Percentiles rank a stretch among this genome's conserved stretches.
These are phyloP conservation scores for Dipodomys merriami DNA, from an alignment of 2,113 vertebrate species.

Conservation along the genomic window DNA sequence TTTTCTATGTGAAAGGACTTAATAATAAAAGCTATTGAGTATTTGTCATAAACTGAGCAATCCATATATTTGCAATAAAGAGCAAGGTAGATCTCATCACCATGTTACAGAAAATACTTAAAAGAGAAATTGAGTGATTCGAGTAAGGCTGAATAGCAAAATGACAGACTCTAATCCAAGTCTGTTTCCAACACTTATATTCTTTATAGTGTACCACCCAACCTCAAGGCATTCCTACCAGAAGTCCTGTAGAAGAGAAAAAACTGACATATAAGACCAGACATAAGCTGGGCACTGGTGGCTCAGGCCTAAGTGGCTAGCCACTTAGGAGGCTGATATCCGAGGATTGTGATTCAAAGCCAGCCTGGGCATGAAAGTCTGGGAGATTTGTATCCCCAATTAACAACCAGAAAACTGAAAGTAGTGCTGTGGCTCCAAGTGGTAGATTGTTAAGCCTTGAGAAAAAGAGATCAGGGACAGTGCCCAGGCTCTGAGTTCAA, in stretches of 20 bases:
- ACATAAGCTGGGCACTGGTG: too few species aligned
- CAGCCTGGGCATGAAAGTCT: too few species aligned
- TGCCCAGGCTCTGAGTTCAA: too few species aligned
- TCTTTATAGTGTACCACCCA: not conserved
- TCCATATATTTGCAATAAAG: not conserved
- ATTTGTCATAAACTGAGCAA: slow-evolving; percentile 17
- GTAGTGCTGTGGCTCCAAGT: too few species aligned
- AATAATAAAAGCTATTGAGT: slow-evolving; percentile 22
- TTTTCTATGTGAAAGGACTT: slow-evolving; percentile 27
- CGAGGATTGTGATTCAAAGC: too few species aligned
- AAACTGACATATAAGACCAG: not conserved
- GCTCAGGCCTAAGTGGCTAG: too few species aligned
- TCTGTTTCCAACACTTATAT: not conserved
- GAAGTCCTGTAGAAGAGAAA: not conserved
- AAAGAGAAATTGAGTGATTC: not conserved
- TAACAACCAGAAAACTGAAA: too few species aligned
- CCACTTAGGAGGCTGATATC: too few species aligned
- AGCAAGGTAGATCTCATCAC: not conserved
- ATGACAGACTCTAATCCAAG: not conserved
- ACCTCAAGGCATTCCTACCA: not conserved
- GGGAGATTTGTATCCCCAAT: too few species aligned
- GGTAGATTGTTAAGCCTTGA: too few species aligned
- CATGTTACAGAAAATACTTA: not conserved
- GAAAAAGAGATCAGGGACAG: too few species aligned
- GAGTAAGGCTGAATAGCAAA: not conserved